Conservation (phyloP, 2,888 invertebrate genomes). For the Leptura quadrifasciata region DNA sequence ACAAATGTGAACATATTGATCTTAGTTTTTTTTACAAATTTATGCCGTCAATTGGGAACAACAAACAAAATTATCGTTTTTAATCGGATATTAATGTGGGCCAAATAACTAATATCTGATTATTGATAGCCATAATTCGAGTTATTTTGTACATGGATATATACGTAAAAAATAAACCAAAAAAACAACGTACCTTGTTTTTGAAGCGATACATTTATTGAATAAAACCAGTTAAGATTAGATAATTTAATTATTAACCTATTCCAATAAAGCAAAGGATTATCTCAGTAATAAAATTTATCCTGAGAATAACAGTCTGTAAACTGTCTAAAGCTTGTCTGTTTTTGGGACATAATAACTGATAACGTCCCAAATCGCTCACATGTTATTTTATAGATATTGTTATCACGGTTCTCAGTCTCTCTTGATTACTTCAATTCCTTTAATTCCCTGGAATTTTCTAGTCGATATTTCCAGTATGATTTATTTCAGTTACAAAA, state of each 20-base stretch:
- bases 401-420: not conserved
- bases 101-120: not conserved
- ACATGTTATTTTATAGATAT: not conserved
- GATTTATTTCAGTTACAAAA: no score
- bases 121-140: not conserved
- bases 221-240: constrained; percentile 1
- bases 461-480: no score
- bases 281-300: constrained; percentile 1
- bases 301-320: constrained; percentile 7
- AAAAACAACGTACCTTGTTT: not conserved
- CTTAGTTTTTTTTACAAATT: no score
- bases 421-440: no score
- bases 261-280: not conserved
- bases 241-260: constrained; percentile 7
- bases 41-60: not conserved
- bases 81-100: not conserved
- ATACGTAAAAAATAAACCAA: not conserved
- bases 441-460: no score
- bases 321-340: not conserved
- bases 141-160: not conserved
- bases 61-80: not conserved
- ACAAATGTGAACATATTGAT: no score
- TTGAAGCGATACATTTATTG: not conserved
- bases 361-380: not conserved
- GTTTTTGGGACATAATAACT: not conserved